Conservation (phyloP, 2,113 vertebrate genomes). For the Scomber japonicus region DNA sequence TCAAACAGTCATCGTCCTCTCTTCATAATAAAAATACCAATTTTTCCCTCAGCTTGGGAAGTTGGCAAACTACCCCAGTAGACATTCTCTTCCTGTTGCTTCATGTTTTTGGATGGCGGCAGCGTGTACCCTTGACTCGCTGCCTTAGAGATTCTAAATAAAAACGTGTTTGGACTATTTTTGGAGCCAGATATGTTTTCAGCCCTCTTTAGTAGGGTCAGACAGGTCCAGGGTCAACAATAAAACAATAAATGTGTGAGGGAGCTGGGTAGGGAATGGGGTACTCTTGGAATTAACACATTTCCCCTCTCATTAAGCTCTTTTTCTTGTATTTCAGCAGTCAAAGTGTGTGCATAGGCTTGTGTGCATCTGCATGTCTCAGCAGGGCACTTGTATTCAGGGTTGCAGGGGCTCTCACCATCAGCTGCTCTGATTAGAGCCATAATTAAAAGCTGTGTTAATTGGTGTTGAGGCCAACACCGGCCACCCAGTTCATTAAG, state of each 20-base stretch:
- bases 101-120: constrained; percentile 82
- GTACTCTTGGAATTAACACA: constrained; percentile 39
- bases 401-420: constrained; percentile 85
- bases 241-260: constrained; percentile 46
- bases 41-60: constrained; percentile 78
- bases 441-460: constrained; percentile 98
- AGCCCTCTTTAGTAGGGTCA: constrained; percentile 42
- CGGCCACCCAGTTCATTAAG: constrained; percentile 90
- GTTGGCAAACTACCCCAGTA: constrained; percentile 77
- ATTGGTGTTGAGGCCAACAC: constrained; percentile 91
- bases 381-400: constrained; percentile 68
- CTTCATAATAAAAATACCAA: constrained; percentile 66
- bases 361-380: constrained; percentile 48
- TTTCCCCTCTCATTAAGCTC: constrained; percentile 25
- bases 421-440: constrained; percentile 91
- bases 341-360: constrained; percentile 19
- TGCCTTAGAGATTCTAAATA: constrained; percentile 75
- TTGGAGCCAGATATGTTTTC: constrained; percentile 63
- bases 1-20: constrained; percentile 55
- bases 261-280: constrained; percentile 14
- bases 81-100: constrained; percentile 86
- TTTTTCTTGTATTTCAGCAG: constrained; percentile 13
- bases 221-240: constrained; percentile 45
- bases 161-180: constrained; percentile 77
- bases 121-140: constrained; percentile 63